Evolutionary conservation across 2,113 vertebrate genomes (phyloP).

Genomic region (Aphelocoma coerulescens): DNA sequence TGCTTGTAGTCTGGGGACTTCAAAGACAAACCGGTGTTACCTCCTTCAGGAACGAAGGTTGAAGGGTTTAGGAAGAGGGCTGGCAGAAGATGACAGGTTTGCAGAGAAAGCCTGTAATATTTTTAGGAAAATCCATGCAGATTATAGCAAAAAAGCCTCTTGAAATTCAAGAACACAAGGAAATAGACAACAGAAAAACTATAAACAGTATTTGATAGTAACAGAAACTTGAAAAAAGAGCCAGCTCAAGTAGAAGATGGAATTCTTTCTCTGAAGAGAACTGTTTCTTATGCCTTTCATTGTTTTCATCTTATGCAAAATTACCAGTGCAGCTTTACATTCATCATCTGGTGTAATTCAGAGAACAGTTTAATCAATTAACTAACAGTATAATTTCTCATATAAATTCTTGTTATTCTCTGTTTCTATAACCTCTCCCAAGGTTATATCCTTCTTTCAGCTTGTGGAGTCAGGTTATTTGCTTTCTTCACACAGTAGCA

Average conservation of each 20-base stretch:
- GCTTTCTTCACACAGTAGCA: not conserved
- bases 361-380: not conserved
- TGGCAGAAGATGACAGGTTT: constrained; percentile 47
- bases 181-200: not conserved
- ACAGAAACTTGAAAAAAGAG: not conserved
- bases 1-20: not conserved
- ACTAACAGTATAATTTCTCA: not conserved
- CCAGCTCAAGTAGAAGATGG: not conserved
- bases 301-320: not conserved
- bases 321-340: not conserved
- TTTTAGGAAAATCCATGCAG: constrained; percentile 26
- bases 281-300: not conserved
- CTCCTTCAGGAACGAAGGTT: not conserved
- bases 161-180: constrained; percentile 1
- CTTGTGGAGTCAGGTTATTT: not conserved
- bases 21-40: constrained; percentile 11
- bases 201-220: not conserved
- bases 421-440: not conserved
- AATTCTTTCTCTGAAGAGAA: not conserved
- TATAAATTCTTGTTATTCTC: not conserved
- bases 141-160: not conserved
- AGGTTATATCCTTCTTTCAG: not conserved
- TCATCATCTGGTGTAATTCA: not conserved
- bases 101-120: not conserved
- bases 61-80: not conserved